Evolutionary conservation across 2,888 invertebrate genomes (phyloP), one percentile per base, ranked within the genome.

Genomic region (Mystacides longicornis): DNA sequence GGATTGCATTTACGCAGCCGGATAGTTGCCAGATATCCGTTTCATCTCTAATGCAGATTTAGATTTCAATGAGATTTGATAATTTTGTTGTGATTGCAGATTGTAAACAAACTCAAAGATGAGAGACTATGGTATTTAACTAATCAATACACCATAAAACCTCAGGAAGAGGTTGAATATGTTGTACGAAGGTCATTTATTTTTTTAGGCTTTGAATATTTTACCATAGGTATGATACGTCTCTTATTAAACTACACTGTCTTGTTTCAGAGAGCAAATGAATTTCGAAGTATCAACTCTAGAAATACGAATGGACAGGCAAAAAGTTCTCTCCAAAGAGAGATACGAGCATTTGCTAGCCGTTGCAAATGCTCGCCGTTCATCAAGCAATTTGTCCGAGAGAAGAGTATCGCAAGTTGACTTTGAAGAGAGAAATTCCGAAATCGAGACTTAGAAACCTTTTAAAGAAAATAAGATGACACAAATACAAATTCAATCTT

Each of bases 291-390:
- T 86, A 48, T 81, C 83, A 55, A 73, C 80, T 0, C 65, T 85
- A 27, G 84, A 86, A 61, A 77, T 83, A 11, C 73, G 83, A 21
- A 67, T 87, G 58, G 73, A 78, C 1, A 73, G 86, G 2, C 82
- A 83, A 64, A 73, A 73, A 55, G 80, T 82, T 49, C 69, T 82
- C 16, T 80, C 82, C 0, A 74, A 73, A 1, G 69, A 72, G 0
- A 68, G 78, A 27, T 80, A 73, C 65, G 69, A 67, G 55, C 64
- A 60, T 0, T 65, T 81, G 9, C 64, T 74, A 55, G 72, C 73
- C 2, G 20, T 50, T 14, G 21, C 23, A 2, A 33, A 51, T 20
- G 33, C 46, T 3, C 18, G 45, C 4, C 3, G 20, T 20, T 45
- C 45, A 45, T 20, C 45, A 3, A 7, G 7, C 7, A 7, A 14